A percentile compares a stretch with the other conserved stretches of the same genome.
phyloP scores from a whole-genome alignment of 1,140 invertebrate species.

The Zelostemma sp. region DNA sequence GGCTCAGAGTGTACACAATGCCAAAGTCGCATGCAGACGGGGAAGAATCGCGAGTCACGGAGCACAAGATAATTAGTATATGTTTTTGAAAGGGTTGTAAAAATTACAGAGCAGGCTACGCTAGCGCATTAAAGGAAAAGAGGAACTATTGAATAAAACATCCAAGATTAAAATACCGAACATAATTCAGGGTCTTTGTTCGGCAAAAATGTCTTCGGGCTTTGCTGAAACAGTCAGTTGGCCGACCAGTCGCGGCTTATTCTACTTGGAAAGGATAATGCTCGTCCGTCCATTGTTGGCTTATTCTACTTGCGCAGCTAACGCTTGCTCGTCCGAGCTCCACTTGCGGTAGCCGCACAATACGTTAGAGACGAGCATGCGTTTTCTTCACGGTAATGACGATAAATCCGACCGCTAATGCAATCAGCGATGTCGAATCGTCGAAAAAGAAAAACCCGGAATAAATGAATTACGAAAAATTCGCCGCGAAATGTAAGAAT shows the following conservation, averaged over 20 bases:
- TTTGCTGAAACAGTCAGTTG: slow-evolving; percentile 27
- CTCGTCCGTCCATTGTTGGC: slow-evolving; percentile 40
- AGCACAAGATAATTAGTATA: too few relatives aligned
- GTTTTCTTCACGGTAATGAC: slow-evolving; percentile 38
- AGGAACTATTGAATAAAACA: slow-evolving; percentile 42
- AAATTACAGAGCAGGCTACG: slow-evolving; percentile 28
- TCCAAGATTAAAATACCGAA: slow-evolving; percentile 41
- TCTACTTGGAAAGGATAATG: slow-evolving; percentile 42
- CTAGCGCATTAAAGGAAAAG: slow-evolving; percentile 23
- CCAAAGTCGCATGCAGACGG: too few relatives aligned
- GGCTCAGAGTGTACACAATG: too few relatives aligned
- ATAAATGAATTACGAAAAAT: too few relatives aligned
- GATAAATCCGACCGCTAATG: slow-evolving; percentile 32
- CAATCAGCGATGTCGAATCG: slow-evolving; percentile 28
- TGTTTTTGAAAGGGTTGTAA: slow-evolving; percentile 23
- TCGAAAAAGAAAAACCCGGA: too few relatives aligned
- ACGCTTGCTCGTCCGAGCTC: slow-evolving; percentile 25
- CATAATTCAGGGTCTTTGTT: slow-evolving; percentile 41
- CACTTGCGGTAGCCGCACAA: slow-evolving; percentile 25
- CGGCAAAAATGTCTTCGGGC: slow-evolving; percentile 40
- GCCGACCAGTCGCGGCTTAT: slow-evolving; percentile 31
- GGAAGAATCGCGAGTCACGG: too few relatives aligned
- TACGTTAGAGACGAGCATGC: slow-evolving; percentile 30
- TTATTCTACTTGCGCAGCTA: slow-evolving; percentile 43
- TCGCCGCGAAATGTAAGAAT: too few relatives aligned